Percentiles rank a stretch among this genome's conserved stretches.
Conservation (phyloP, 2,113 vertebrate species). For the Calypte anna region DNA sequence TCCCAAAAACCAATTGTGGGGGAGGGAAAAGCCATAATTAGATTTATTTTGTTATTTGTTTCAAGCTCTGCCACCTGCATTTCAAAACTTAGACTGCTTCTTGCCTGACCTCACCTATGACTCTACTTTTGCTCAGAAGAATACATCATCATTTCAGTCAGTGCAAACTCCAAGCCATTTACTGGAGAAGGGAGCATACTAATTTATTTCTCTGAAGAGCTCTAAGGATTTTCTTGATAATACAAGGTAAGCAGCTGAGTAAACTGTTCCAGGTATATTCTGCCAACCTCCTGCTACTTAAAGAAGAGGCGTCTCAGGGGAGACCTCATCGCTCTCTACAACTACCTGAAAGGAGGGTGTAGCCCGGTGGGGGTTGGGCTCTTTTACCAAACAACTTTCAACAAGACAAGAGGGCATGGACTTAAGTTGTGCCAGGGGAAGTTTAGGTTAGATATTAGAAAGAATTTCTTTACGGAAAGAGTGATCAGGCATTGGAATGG, state of each 20-base stretch:
- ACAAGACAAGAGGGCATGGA: no score
- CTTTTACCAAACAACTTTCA: no score
- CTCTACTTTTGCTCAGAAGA: not conserved
- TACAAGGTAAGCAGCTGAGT: not conserved
- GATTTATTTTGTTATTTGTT: not conserved
- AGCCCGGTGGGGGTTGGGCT: no score
- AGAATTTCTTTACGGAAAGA: no score
- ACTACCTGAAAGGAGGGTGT: no score
- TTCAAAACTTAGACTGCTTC: not conserved
- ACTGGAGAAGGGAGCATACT: not conserved
- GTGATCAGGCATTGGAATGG: no score
- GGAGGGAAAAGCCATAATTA: not conserved
- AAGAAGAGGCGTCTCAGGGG: no score
- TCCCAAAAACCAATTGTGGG: rapidly evolving
- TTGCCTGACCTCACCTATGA: not conserved
- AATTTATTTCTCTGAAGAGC: not conserved
- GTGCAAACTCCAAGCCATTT: not conserved
- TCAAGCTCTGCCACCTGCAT: not conserved
- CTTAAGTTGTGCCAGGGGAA: no score
- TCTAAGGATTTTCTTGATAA: not conserved
- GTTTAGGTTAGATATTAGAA: no score
- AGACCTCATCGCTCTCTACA: no score
- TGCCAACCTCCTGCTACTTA: not conserved
- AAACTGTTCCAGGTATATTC: not conserved
- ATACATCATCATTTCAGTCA: not conserved